Evolutionary conservation across 1,140 invertebrate genomes (phyloP).

Genomic region (Charaxes varanes): DNA sequence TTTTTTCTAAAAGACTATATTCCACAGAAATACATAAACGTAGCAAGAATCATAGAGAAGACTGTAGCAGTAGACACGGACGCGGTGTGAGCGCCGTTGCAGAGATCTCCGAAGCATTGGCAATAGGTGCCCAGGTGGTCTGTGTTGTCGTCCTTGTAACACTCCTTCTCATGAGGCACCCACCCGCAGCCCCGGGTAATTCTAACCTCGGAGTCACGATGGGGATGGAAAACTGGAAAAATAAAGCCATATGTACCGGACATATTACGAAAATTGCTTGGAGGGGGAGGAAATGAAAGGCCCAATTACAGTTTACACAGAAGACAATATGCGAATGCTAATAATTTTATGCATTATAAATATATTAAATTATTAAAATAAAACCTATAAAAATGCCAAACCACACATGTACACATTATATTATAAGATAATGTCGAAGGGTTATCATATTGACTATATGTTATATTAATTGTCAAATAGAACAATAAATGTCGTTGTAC

Average conservation of each 20-base stretch:
- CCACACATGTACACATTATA: no score
- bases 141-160: slow-evolving; percentile 71
- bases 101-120: slow-evolving; percentile 73
- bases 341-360: no score
- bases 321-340: no score
- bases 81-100: slow-evolving; percentile 50
- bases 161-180: slow-evolving; percentile 48
- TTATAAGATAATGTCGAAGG: no score
- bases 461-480: no score
- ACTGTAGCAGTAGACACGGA: slow-evolving; percentile 19
- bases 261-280: not conserved
- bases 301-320: no score
- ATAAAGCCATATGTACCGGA: not conserved
- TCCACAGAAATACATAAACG: slow-evolving; percentile 37
- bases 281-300: not conserved
- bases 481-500: no score
- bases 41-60: slow-evolving; percentile 29
- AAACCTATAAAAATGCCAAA: no score
- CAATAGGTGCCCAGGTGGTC: slow-evolving; percentile 74
- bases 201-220: slow-evolving; percentile 44
- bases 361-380: no score
- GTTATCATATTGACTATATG: no score
- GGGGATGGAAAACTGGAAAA: slow-evolving; percentile 43
- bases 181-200: slow-evolving; percentile 74
- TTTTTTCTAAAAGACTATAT: not conserved